Conservation (phyloP, 1,140 invertebrate genomes). For the Goniozus legneri region DNA sequence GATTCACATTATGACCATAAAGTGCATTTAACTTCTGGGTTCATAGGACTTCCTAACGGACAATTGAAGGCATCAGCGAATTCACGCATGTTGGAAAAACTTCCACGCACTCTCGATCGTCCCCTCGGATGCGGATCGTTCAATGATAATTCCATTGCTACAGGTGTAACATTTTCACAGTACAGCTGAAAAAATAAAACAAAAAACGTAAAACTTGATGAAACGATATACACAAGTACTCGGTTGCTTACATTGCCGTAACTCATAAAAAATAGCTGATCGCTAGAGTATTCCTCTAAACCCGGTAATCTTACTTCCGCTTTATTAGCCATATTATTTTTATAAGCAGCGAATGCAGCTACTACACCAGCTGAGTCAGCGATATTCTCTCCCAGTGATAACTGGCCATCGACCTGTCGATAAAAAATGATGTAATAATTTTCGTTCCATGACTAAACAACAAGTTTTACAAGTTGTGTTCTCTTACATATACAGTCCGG, state of each 20-base stretch:
- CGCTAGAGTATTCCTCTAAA: constrained; percentile 49
- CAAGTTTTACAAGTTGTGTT: too few relatives aligned
- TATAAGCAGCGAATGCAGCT: constrained; percentile 20
- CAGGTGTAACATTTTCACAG: background rate
- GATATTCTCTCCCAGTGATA: constrained; percentile 60
- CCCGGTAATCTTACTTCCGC: constrained; percentile 36
- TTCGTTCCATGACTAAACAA: too few relatives aligned
- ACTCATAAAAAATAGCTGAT: constrained; percentile 48
- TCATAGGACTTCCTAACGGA: background rate
- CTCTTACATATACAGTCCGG: background rate
- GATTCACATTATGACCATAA: background rate
- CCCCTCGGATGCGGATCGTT: background rate
- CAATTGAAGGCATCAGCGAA: background rate
- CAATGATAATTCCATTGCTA: background rate
- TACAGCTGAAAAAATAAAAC: background rate
- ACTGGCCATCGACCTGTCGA: constrained; percentile 39
- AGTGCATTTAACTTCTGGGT: background rate
- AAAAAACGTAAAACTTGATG: too few relatives aligned
- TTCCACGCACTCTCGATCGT: background rate
- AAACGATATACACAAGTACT: too few relatives aligned
- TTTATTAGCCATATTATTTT: constrained; percentile 10
- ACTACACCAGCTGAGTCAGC: constrained; percentile 58
- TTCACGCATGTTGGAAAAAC: background rate
- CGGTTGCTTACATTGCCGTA: constrained; percentile 51
- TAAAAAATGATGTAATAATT: background rate